These are phyloP conservation scores for Corythornis vintsioides DNA, from an alignment of 2,113 vertebrate genomes.

Conservation along the genomic window DNA sequence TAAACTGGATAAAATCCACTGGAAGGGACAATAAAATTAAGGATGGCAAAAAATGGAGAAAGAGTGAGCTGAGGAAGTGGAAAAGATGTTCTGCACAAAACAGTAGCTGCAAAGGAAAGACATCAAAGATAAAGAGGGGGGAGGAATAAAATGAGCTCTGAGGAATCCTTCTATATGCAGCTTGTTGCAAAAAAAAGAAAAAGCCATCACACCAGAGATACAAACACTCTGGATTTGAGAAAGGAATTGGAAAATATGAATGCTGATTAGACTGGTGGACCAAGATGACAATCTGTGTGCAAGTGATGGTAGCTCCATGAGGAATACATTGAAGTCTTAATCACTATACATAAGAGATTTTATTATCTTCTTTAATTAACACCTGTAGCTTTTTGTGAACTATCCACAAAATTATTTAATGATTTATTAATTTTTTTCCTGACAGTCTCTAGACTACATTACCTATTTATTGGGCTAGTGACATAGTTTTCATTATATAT, in stretches of 20 bases:
- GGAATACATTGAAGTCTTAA: not conserved
- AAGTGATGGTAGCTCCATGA: not conserved
- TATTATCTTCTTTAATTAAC: slow-evolving; percentile 24
- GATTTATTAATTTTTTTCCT: not conserved
- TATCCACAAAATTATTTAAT: not conserved
- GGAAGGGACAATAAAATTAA: not conserved
- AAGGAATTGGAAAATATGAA: not conserved
- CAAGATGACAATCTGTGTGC: not conserved
- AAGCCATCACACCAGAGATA: not conserved
- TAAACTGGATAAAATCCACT: not conserved
- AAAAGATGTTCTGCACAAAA: not conserved
- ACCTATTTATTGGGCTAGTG: not conserved
- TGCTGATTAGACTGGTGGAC: not conserved
- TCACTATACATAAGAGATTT: not conserved
- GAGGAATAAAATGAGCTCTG: slow-evolving; percentile 18
- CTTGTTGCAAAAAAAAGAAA: not conserved
- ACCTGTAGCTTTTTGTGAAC: not conserved
- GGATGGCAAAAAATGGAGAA: not conserved
- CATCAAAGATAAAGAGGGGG: not conserved
- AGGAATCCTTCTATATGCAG: not conserved
- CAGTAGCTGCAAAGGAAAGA: not conserved
- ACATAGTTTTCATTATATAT: not conserved
- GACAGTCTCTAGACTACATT: not conserved
- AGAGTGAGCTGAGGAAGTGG: not conserved
- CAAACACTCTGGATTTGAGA: not conserved